Evolutionary conservation across 2,888 invertebrate species (phyloP).

Genomic region (Nasonovia ribisnigri): DNA sequence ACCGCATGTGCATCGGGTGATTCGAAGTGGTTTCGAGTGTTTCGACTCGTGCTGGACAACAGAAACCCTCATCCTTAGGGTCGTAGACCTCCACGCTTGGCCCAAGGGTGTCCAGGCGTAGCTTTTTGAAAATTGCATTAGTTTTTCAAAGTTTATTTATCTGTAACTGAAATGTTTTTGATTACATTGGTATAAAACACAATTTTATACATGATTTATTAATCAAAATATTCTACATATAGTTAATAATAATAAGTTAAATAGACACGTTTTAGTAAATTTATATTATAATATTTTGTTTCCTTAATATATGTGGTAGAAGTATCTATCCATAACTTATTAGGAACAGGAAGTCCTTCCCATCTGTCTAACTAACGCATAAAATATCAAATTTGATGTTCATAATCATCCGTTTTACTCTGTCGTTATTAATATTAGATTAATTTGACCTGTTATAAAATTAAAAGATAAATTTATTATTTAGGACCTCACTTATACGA

Average conservation of each 20-base stretch:
- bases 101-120: too few relatives aligned
- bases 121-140: neutral
- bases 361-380: neutral
- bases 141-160: neutral
- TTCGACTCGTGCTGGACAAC: neutral
- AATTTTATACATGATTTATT: neutral
- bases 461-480: neutral
- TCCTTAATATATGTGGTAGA: neutral
- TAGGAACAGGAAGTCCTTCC: neutral
- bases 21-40: neutral
- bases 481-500: neutral
- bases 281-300: neutral
- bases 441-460: neutral
- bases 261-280: neutral
- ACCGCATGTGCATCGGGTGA: neutral
- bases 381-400: neutral
- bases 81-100: too few relatives aligned
- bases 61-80: neutral
- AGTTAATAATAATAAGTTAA: neutral
- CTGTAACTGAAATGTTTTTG: neutral
- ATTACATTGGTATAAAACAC: neutral
- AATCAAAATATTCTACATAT: neutral
- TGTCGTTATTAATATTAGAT: neutral
- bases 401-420: neutral
- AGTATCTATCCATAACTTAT: neutral